Evolutionary conservation across 1,140 invertebrate species (phyloP).

Genomic region (Drosophila repletoides): DNA sequence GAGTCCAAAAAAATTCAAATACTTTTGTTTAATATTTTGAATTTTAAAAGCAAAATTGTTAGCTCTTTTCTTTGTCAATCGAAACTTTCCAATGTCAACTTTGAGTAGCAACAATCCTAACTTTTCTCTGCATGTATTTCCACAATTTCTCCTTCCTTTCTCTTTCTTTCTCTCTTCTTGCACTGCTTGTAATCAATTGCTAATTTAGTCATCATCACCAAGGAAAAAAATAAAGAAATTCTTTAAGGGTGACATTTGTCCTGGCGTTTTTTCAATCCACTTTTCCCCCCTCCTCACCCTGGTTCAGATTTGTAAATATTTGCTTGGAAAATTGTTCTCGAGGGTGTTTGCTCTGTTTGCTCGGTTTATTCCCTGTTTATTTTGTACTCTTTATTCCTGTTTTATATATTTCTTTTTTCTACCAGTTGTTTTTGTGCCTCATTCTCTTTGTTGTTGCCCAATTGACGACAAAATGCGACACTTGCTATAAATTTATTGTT

Average conservation of each 20-base stretch:
- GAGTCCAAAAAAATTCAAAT: too few relatives aligned
- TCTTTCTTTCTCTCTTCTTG: not conserved
- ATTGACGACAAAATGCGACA: slow-evolving; percentile 80
- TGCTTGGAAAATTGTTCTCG: slow-evolving; percentile 37
- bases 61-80: too few relatives aligned
- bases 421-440: slow-evolving; percentile 52
- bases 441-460: slow-evolving; percentile 48
- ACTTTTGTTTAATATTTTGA: too few relatives aligned
- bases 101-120: not conserved
- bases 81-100: too few relatives aligned
- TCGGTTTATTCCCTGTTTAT: slow-evolving; percentile 1
- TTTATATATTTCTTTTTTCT: slow-evolving; percentile 43
- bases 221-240: not conserved
- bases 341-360: slow-evolving; percentile 41
- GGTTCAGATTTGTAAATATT: slow-evolving; percentile 64
- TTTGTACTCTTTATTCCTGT: not conserved
- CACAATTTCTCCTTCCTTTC: not conserved
- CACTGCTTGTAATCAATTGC: slow-evolving; percentile 59
- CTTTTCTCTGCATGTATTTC: not conserved
- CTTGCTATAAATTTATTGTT: slow-evolving; percentile 81
- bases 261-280: not conserved
- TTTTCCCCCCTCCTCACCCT: slow-evolving; percentile 11
- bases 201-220: slow-evolving; percentile 71
- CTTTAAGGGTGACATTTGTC: slow-evolving; percentile 51
- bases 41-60: too few relatives aligned